Evolutionary conservation across 2,888 invertebrate species (phyloP).

Genomic region (Sinopyrophorus schimmeli): DNA sequence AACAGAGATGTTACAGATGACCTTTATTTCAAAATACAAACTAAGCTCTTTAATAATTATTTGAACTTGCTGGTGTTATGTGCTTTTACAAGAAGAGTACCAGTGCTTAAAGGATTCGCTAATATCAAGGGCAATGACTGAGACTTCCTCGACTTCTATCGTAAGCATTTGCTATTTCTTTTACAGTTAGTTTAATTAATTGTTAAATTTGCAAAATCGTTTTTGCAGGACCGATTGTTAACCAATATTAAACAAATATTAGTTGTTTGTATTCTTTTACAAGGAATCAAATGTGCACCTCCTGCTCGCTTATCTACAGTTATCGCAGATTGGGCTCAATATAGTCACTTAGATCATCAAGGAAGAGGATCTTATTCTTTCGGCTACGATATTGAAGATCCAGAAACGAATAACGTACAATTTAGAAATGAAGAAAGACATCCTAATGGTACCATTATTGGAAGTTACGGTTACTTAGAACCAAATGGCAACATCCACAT

Average conservation of each 20-base stretch:
- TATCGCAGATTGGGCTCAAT: constrained; percentile 16
- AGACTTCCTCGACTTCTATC: background rate
- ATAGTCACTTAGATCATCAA: constrained; percentile 34
- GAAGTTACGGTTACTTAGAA: constrained; percentile 72
- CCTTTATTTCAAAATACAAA: constrained; percentile 14
- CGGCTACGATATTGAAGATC: constrained; percentile 72
- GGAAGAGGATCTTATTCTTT: constrained; percentile 71
- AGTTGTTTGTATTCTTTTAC: background rate
- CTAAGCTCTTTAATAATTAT: constrained; percentile 12
- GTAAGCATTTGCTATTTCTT: constrained; percentile 6
- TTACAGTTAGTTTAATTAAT: no score
- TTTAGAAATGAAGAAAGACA: constrained; percentile 72
- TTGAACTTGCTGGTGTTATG: background rate
- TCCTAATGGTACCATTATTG: constrained; percentile 71
- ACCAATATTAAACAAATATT: no score
- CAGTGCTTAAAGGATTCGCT: no score
- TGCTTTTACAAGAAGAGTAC: no score
- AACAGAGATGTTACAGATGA: constrained; percentile 15
- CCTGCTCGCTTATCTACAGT: background rate
- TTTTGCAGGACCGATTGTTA: no score
- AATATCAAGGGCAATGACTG: constrained; percentile 10
- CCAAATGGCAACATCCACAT: constrained; percentile 64
- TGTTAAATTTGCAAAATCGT: background rate
- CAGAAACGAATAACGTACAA: constrained; percentile 66
- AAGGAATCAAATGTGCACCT: no score